Percentiles rank a stretch among this genome's conserved stretches.
Evolutionary conservation across 2,888 invertebrate species (phyloP).

Genomic region (Spicauda simplicius): DNA sequence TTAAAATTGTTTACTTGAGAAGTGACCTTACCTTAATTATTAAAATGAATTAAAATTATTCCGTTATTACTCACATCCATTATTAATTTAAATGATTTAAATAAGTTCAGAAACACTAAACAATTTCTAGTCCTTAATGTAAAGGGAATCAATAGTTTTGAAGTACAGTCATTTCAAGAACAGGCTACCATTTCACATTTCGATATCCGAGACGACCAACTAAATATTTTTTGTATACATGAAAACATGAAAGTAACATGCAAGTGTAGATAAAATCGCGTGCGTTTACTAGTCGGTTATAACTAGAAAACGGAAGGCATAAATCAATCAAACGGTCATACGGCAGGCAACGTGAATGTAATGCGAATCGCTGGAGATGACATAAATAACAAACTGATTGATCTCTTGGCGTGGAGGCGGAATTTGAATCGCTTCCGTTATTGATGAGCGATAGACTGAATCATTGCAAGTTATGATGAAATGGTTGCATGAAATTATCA

Average conservation of each 20-base stretch:
- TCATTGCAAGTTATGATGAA: conserved; percentile 13
- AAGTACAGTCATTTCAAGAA: too few relatives aligned
- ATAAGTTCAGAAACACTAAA: too few relatives aligned
- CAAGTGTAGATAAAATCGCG: background rate
- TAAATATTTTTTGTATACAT: background rate
- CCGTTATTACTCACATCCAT: too few relatives aligned
- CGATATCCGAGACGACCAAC: too few relatives aligned
- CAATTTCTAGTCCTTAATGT: too few relatives aligned
- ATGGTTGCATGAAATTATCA: conserved; percentile 1
- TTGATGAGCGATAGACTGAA: conserved; percentile 27
- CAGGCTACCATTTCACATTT: too few relatives aligned
- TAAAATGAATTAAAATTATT: too few relatives aligned
- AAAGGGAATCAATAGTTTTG: too few relatives aligned
- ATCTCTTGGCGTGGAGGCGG: conserved; percentile 36
- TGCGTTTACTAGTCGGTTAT: conserved; percentile 13
- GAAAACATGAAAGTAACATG: background rate
- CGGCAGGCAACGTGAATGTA: conserved; percentile 35
- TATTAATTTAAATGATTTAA: too few relatives aligned
- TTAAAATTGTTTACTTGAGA: too few relatives aligned
- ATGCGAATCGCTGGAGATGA: conserved; percentile 37
- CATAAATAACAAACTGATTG: conserved; percentile 37
- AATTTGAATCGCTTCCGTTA: conserved; percentile 37
- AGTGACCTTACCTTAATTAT: too few relatives aligned
- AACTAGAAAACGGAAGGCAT: conserved; percentile 33
- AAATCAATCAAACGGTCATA: conserved; percentile 35